Percentiles rank a stretch among this genome's conserved stretches.
These are phyloP conservation scores for Passer montanus DNA, from an alignment of 2,113 vertebrate genomes.

Conservation along the genomic window DNA sequence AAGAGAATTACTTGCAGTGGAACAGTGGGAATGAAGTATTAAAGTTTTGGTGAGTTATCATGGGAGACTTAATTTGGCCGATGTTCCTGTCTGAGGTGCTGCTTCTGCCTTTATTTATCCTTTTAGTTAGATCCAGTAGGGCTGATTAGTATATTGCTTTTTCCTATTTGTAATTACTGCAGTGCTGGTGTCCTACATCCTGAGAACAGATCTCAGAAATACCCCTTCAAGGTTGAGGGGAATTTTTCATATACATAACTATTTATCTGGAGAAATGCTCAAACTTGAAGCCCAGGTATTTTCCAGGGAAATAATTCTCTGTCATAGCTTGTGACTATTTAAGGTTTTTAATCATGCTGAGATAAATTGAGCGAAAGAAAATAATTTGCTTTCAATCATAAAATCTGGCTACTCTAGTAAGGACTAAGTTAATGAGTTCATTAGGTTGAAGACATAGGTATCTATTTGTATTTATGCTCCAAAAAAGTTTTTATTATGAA, in stretches of 20 bases:
- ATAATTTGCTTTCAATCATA: conserved; percentile 29
- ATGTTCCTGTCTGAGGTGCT: not conserved
- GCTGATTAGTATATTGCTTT: not conserved
- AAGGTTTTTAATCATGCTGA: conserved; percentile 27
- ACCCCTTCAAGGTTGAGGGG: not conserved
- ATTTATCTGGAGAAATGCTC: not conserved
- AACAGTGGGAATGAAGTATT: not conserved
- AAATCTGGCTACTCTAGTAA: not conserved
- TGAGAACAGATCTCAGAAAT: not conserved
- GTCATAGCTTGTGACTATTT: not conserved
- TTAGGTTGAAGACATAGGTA: not conserved
- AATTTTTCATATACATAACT: not conserved
- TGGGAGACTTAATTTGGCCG: not conserved
- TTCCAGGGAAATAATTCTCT: conserved; percentile 16
- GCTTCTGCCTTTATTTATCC: not conserved
- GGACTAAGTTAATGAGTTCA: not conserved
- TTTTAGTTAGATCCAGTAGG: not conserved
- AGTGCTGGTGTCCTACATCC: not conserved
- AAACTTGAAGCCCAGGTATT: not conserved
- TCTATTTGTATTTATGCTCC: not conserved
- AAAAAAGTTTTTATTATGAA: not conserved
- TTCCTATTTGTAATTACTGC: not conserved
- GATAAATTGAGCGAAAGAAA: conserved; percentile 35
- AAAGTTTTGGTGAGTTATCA: not conserved
- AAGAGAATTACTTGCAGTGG: not conserved